Evolutionary conservation across 2,113 vertebrate genomes (phyloP).

Genomic region (Eptesicus fuscus): DNA sequence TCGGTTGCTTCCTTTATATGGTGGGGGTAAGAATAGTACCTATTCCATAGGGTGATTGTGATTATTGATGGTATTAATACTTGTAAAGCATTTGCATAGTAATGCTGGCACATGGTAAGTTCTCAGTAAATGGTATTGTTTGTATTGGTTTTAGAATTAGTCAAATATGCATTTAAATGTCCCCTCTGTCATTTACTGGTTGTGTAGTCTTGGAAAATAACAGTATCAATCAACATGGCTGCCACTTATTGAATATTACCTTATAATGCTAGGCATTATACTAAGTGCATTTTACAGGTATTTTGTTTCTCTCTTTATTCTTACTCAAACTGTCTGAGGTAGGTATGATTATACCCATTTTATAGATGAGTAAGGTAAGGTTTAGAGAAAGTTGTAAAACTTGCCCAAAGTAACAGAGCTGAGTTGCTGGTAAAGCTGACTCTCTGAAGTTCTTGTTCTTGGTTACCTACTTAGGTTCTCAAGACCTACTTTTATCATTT

Average conservation of each 20-base stretch:
- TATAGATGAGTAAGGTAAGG: slow-evolving; percentile 1
- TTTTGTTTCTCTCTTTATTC: not conserved
- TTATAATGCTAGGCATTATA: not conserved
- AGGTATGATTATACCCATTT: slow-evolving; percentile 30
- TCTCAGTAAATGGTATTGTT: not conserved
- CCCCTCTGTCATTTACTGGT: not conserved
- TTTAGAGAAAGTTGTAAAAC: slow-evolving; percentile 49
- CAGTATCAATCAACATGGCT: not conserved
- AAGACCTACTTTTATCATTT: not conserved
- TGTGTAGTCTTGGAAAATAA: not conserved
- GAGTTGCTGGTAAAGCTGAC: not conserved
- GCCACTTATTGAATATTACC: not conserved
- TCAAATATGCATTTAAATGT: not conserved
- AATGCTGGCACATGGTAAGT: not conserved
- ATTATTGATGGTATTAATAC: not conserved
- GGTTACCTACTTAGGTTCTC: not conserved
- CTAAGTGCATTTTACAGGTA: not conserved
- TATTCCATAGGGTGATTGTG: not conserved
- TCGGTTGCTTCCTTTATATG: not conserved
- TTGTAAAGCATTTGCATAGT: not conserved
- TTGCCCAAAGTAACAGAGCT: not conserved
- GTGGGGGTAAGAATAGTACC: not conserved
- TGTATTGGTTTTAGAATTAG: not conserved
- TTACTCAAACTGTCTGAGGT: slow-evolving; percentile 43
- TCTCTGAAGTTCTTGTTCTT: not conserved